Base-by-base conservation (phyloP, 2,888 invertebrate genomes). In the Saturnia pavonia region DNA sequence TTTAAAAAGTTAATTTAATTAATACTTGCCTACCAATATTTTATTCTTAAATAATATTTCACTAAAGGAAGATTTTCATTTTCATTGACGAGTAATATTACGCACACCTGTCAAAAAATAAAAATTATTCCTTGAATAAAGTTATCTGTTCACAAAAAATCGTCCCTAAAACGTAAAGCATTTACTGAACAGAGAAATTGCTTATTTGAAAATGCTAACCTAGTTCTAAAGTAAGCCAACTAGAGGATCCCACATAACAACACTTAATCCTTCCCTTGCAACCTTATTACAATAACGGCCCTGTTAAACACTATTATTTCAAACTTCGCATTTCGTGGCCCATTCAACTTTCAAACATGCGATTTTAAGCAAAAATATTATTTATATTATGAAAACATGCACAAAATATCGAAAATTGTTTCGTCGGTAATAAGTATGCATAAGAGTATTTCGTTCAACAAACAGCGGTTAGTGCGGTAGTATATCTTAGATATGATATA, bases 271-370 rank as follows among this genome's bases (percentile, higher is more conserved):
- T 67, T 27, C 25, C 69, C 72, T 60, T n/a, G 22, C 19, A 43
- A 72, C 74, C 82, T 85, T 82, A 85, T 87, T 86, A 88, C 82
- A 81, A 84, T 83, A 76, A 76, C 82, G 71, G 81, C 74, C 73
- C 73, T 81, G 84, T 86, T 85, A 86, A 87, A 84, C 79, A 85
- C 86, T 76, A 87, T 82, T 87, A 88, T 89, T 88, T 85, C 74
- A 76, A 82, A 84, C 84, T 85, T 86, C 85, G 80, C 83, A 82
- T 83, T 86, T 83, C 82, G 84, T 80, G 81, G 80, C 76, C 82
- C 78, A 79, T 80, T 79, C 78, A 78, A 79, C 78, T 80, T 81
- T 78, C 78, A 80, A 81, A 87, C 88, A 87, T 88, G 88, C 87
- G 80, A 89, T 86, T 88, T 85, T 81, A 77, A 77, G 78, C 80